Base-by-base conservation (phyloP, 2,797 vertebrate genomes). In the Meriones psammophilus region DNA sequence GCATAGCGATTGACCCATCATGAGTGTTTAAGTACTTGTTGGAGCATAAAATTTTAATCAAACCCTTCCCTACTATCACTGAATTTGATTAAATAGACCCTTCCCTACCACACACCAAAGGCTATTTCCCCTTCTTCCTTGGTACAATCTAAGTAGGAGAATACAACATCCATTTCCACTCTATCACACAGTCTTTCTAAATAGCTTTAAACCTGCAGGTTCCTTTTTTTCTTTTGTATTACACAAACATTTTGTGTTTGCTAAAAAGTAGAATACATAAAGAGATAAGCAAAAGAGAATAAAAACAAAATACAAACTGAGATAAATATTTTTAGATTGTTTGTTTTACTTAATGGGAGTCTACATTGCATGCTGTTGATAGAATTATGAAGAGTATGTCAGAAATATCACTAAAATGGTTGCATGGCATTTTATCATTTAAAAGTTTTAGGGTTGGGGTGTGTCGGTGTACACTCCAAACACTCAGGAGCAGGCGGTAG, bases 361-460 rank as follows among this genome's bases (percentile, higher is more conserved):
- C 79, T 24, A 18, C 14, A 88, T 74, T 30, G 42, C 0, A 6
- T 66, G 33, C 60, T 74, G 14, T 36, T 79, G 66, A 36, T 26
- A 78, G 83, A 66, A 69, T 76, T 46, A 58, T 54, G 36, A 96
- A 66, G 58, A 77, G 9, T 80, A 56, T 24, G 15, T 84, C 62
- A 81, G 91, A 79, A 91, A 46, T 54, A 69, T 56, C 26, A 85
- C 30, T 83, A 28, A 83, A 71, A 94, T 89, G 79, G 13, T 5
- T 79, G 4, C 2, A 8, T 64, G 60, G 39, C 39, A 80, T 22
- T 76, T 94, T 73, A 68, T 79, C 78, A 36, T 81, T 83, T 77
- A 50, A 71, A 89, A 79, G 12, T 83, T 78, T 71, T 66, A 68
- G 83, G 30, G 13, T 14, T 68, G 42, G 18, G 64, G 20, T 68